Percentiles rank a stretch among this genome's conserved stretches.
phyloP scores from a whole-genome alignment of 1,140 invertebrate species.

The Berghia stephanieae region DNA sequence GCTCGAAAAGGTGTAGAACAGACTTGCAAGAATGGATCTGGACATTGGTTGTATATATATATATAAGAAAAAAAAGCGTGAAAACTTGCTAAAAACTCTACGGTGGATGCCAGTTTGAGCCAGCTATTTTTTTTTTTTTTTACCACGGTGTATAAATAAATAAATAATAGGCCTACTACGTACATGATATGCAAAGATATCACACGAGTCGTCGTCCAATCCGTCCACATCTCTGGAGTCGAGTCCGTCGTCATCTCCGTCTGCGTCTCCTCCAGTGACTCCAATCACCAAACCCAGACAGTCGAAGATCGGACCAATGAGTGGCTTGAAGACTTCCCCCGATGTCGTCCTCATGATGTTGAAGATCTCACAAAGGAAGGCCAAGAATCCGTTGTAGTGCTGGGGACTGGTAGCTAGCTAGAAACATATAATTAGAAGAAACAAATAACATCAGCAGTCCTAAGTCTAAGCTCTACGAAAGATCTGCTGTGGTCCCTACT shows the following conservation, averaged over 20 bases:
- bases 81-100: too few relatives aligned
- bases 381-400: slow-evolving; percentile 8
- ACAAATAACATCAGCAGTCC: too few relatives aligned
- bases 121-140: too few relatives aligned
- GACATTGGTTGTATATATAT: too few relatives aligned
- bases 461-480: slow-evolving; percentile 8
- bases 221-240: background rate
- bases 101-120: too few relatives aligned
- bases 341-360: slow-evolving; percentile 20
- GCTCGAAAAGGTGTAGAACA: too few relatives aligned
- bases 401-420: background rate
- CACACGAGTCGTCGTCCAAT: slow-evolving; percentile 20
- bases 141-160: too few relatives aligned
- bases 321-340: slow-evolving; percentile 27
- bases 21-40: too few relatives aligned
- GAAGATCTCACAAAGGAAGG: slow-evolving; percentile 28
- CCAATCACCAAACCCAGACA: slow-evolving; percentile 14
- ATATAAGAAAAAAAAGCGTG: too few relatives aligned
- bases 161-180: too few relatives aligned
- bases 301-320: slow-evolving; percentile 26
- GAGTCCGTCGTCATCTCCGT: background rate
- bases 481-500: background rate
- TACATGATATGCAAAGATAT: too few relatives aligned
- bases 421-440: too few relatives aligned
- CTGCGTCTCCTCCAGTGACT: background rate